Base-by-base conservation (phyloP, 2,113 vertebrate genomes). In the Myrmophylax atrothorax region DNA sequence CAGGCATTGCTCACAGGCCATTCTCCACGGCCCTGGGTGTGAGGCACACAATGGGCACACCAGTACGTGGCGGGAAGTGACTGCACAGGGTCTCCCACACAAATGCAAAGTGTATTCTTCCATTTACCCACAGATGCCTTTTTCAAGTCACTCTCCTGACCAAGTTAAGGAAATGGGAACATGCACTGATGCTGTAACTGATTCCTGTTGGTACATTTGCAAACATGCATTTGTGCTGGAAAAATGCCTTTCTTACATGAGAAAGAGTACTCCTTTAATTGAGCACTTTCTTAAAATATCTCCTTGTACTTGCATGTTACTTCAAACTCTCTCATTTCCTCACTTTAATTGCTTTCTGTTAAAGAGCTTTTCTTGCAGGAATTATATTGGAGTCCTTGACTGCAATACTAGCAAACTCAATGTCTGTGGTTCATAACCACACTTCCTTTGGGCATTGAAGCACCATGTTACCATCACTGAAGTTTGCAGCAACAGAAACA, bases 331-430 rank as follows among this genome's bases (percentile, higher is more conserved):
- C 68, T 79, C n/a, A 59, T 96, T 87, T 95, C 72, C 76, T 81
- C 22, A 26, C 19, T 90, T 88, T 38, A 89, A 81, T 86, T 84
- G 68, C 58, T 96, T 89, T 62, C 28, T 81, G 35, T 74, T 87
- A 94, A 94, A 58, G 64, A 96, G 76, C 52, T 96, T 92, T 93
- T 17, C 75, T 92, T 64, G 24, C n/a, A 56, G 5, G 1, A 95
- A 75, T 84, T 82, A 38, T 10, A 7, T 18, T 20, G 15, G 63
- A 94, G 26, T 9, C 29, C 63, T 63, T 76, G 42, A 38, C 62
- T 33, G 6, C 13, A 31, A 2, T 38, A 31, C 66, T 55, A 70
- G 22, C n/a, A 46, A 81, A 77, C 28, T 75, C 64, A 29, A 26
- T 66, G 68, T 40, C 67, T 40, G 63, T 44, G 40, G 25, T 74